Evolutionary conservation across 2,113 vertebrate species (phyloP).

Genomic region (Xenopus tropicalis): DNA sequence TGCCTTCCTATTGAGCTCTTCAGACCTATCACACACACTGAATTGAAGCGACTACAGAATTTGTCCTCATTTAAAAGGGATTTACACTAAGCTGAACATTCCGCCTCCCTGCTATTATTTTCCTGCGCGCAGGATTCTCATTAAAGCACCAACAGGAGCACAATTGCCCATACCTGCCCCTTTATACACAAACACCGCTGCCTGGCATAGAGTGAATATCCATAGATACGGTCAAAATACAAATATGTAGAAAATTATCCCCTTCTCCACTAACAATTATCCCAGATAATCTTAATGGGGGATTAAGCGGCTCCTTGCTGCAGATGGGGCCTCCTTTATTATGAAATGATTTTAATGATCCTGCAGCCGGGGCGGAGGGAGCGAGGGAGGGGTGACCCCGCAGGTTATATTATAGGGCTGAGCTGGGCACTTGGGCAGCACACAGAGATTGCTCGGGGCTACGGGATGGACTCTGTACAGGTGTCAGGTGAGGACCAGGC

Average conservation of each 20-base stretch:
- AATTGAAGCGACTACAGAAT: neutral
- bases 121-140: too few species aligned
- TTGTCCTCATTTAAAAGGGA: neutral
- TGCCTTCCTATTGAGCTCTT: too few species aligned
- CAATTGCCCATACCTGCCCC: too few species aligned
- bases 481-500: conserved; percentile 12
- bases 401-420: conserved; percentile 33
- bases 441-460: neutral
- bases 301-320: conserved; percentile 36
- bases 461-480: conserved; percentile 25
- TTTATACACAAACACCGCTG: too few species aligned
- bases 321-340: conserved; percentile 43
- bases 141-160: too few species aligned
- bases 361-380: neutral
- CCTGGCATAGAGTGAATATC: too few species aligned
- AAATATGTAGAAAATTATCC: conserved; percentile 23
- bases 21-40: too few species aligned
- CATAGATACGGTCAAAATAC: conserved; percentile 16
- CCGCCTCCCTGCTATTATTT: neutral
- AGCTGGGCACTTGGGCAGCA: conserved; percentile 17
- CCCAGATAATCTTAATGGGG: conserved; percentile 46
- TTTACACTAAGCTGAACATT: neutral
- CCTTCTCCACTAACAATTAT: conserved; percentile 40
- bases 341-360: conserved; percentile 44
- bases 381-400: conserved; percentile 29